Conservation (phyloP, 2,888 invertebrate species). For the Lycocerus yunnanus region DNA sequence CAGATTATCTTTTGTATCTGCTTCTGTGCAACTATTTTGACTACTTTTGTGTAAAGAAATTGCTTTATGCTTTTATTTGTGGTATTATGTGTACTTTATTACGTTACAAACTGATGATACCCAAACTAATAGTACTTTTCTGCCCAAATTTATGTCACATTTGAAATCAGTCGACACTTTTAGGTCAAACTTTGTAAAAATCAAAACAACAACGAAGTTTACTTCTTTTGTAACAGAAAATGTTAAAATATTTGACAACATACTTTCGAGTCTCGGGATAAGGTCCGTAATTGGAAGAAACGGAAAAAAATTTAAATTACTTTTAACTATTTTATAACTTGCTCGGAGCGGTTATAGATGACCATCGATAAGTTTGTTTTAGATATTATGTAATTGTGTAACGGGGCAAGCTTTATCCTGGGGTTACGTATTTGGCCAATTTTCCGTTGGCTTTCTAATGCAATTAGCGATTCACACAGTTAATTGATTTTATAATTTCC, state of each 20-base stretch:
- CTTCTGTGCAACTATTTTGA: conserved; percentile 35
- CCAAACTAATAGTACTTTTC: neutral
- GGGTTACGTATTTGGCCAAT: no score
- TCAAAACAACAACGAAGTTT: neutral
- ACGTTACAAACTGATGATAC: neutral
- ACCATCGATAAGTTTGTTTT: no score
- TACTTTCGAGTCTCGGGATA: no score
- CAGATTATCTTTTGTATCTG: conserved; percentile 35
- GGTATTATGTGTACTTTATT: neutral
- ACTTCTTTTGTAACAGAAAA: neutral
- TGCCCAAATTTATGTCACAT: neutral
- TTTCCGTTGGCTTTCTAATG: no score
- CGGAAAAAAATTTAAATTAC: no score
- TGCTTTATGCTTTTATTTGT: conserved; percentile 41
- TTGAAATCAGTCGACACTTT: neutral
- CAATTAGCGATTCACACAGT: no score
- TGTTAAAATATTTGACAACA: neutral
- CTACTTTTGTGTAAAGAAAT: conserved; percentile 46
- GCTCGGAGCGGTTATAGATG: no score
- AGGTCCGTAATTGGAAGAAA: no score
- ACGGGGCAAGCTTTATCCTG: no score
- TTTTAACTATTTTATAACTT: no score
- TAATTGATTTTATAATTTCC: no score
- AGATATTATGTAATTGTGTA: no score
- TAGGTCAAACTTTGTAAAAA: neutral